Evolutionary conservation across 2,797 vertebrate species (phyloP).

Genomic region (Phalloptychus januarius): DNA sequence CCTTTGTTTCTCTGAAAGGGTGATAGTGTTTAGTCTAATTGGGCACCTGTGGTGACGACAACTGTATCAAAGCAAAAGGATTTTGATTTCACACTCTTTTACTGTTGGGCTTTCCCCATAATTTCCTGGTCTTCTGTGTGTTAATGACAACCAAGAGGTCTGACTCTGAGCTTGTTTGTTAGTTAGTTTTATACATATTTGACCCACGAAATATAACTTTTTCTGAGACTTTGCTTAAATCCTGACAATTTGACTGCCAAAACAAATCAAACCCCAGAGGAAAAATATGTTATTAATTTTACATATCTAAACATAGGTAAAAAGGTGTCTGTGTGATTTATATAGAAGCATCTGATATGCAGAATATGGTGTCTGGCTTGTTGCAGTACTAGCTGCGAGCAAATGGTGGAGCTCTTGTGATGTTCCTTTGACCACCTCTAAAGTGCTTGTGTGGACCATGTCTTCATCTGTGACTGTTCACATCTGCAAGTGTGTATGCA

Average conservation of each 20-base stretch:
- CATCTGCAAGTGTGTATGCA: slow-evolving; percentile 35
- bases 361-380: slow-evolving; percentile 16
- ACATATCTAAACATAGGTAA: not conserved
- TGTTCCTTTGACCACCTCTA: slow-evolving; percentile 65
- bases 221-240: not conserved
- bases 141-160: slow-evolving; percentile 11
- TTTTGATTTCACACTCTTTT: slow-evolving; percentile 57
- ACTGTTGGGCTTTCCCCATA: slow-evolving; percentile 17
- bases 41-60: slow-evolving; percentile 72
- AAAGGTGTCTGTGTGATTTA: not conserved
- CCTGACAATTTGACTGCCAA: not conserved
- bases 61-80: slow-evolving; percentile 72
- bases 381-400: slow-evolving; percentile 74
- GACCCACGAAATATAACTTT: not conserved
- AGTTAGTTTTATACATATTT: not conserved
- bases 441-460: slow-evolving; percentile 44
- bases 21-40: slow-evolving; percentile 72
- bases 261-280: not conserved
- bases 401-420: slow-evolving; percentile 85
- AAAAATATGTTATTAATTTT: not conserved
- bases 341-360: not conserved
- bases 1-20: slow-evolving; percentile 40
- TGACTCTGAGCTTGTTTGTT: slow-evolving; percentile 2
- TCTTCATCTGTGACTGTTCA: slow-evolving; percentile 25
- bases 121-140: slow-evolving; percentile 41